Base-by-base conservation (phyloP, 2,888 invertebrate species). In the Schizaphis graminum region DNA sequence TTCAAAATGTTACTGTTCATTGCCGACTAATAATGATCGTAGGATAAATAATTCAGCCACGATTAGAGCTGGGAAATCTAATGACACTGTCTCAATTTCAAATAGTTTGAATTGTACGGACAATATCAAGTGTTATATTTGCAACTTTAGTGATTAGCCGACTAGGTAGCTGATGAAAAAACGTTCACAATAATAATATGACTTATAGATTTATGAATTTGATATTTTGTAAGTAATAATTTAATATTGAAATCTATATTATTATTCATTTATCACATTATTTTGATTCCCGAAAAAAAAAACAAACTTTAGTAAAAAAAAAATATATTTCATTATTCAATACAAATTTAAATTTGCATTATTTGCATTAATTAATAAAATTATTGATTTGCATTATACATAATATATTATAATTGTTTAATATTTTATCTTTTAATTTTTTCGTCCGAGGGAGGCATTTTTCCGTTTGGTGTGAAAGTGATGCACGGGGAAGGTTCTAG, bases 1-100 rank as follows among this genome's bases (percentile, higher is more conserved):
- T 87, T 47, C 92, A 7, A 61, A 92, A n/a, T 92, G 92, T 49
- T 87, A 92, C 35, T 92, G 92, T 61, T 92, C 49, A 28, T 49
- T 47, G 26, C 16, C 21, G 3, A 87, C 26, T 16, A 61, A 86
- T 16, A 35, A 21, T 16, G 35, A 92, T 8, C 24, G 11, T 53
- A 35, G 26, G 10, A 7, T 67, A 67, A 41, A 35, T 1, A 24
- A 41, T 28, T 13, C 3, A 26, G 44, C 21, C 21, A 0, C 44
- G 16, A 61, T 13, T 49, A 35, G 13, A 67, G n/a, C 11, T 24
- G 90, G 10, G 49, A 91, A 67, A 47, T 77, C 90, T 67, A 53
- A 28, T 10, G 3, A 24, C 10, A 21, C 16, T 21, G 5, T 35
- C 21, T 26, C 28, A 44, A 35, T 21, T 16, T 77, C 35, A 24